These are phyloP conservation scores for Gandaritis pyraliata DNA, from an alignment of 2,888 invertebrate genomes.

Conservation along the genomic window DNA sequence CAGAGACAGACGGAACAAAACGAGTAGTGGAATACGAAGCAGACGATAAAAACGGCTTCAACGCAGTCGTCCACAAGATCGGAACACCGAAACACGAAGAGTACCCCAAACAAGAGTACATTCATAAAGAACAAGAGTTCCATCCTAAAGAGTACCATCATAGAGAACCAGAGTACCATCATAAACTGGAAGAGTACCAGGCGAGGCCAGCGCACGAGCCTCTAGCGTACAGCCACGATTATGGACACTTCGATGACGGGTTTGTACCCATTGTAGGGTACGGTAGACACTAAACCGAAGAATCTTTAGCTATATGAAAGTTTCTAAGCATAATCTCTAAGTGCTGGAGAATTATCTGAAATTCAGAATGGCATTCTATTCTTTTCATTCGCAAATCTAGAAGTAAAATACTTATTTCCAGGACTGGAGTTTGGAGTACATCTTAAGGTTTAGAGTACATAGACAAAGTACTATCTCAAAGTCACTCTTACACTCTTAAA, in stretches of 20 bases:
- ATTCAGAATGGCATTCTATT: too few species aligned
- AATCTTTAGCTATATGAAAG: not conserved
- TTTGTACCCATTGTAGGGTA: constrained; percentile 66
- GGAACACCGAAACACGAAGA: constrained; percentile 69
- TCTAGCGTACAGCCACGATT: constrained; percentile 59
- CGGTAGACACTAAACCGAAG: constrained; percentile 56
- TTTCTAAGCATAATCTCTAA: not conserved
- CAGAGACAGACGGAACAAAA: constrained; percentile 84
- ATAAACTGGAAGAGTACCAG: constrained; percentile 39
- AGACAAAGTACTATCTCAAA: too few species aligned
- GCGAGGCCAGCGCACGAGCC: constrained; percentile 52
- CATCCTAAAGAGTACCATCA: constrained; percentile 45
- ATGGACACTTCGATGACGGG: constrained; percentile 61
- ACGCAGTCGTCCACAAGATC: constrained; percentile 84
- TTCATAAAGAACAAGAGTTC: constrained; percentile 41
- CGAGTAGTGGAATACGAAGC: constrained; percentile 85
- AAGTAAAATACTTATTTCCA: too few species aligned
- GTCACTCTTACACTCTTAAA: too few species aligned
- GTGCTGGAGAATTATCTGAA: not conserved
- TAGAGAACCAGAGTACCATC: constrained; percentile 40
- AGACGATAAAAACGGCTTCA: constrained; percentile 85
- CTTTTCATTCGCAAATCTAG: too few species aligned
- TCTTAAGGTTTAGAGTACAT: too few species aligned
- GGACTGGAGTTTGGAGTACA: too few species aligned
- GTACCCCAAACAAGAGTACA: constrained; percentile 42